Base-by-base conservation (phyloP, 2,888 invertebrate species). In the Congeria kusceri region DNA sequence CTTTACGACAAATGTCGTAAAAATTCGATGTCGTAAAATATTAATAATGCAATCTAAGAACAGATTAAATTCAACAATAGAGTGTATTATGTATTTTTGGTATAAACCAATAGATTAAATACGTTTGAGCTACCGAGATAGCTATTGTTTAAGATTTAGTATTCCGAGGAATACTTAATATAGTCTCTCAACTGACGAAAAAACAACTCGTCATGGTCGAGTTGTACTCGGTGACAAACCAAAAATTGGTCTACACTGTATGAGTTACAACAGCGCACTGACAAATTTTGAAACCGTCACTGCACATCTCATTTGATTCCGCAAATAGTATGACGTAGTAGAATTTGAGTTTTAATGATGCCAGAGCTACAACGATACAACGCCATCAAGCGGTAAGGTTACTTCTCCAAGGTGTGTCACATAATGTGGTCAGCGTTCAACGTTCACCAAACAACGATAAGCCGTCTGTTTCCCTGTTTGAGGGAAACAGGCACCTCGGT, bases 231-330 rank as follows among this genome's bases (percentile, higher is more conserved):
- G 64, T 15, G 57, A 13, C 1, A 49, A 49, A 49, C 23, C 64
- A 20, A 28, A 47, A 57, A 66, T 18, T 3, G 47, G 57, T 56
- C 27, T 66, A 56, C 56, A 53, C 66, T 66, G 53, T 53, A 9
- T 25, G 53, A 53, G 53, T 15, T 53, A 4, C 53, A 53, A 53
- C 53, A 53, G 53, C 66, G 66, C 66, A 66, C 66, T 66, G 66
- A 66, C 57, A 18, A 57, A 66, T 49, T 57, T 29, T 18, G 27
- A 49, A 28, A 66, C 57, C 56, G 66, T 66, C 66, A 66, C 39
- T 66, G 66, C 66, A 66, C 32, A 66, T 66, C 66, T 66, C 66
- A 66, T 66, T 66, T 66, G 66, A 57, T 66, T 66, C 66, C 57
- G 66, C n/a, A 53, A 53, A 53, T 53, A 53, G 53, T 53, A 53